These are phyloP conservation scores for Tolypeutes matacus DNA, from an alignment of 2,797 vertebrate genomes.

Conservation along the genomic window DNA sequence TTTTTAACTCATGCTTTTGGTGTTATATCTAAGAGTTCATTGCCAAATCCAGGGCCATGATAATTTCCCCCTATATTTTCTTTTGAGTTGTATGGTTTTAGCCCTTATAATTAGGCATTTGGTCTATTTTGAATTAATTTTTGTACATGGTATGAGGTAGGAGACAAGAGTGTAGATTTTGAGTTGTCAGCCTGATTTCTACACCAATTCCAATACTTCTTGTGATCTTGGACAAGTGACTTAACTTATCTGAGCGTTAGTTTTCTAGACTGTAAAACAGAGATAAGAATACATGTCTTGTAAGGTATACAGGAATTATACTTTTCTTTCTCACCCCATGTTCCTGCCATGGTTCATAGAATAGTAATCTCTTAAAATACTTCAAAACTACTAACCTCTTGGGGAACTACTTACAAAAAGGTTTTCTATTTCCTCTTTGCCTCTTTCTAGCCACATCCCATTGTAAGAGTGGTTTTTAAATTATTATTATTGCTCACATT, in stretches of 20 bases:
- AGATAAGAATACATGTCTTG: not conserved
- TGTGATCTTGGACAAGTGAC: not conserved
- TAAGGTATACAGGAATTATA: not conserved
- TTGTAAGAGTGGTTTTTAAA: not conserved
- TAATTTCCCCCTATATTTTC: too few species aligned
- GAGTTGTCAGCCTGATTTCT: not conserved
- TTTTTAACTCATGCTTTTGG: too few species aligned
- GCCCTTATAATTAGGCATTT: too few species aligned
- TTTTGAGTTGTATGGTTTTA: too few species aligned
- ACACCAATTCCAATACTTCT: not conserved
- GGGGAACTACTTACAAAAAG: not conserved
- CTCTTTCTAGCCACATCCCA: not conserved
- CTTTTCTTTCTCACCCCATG: not conserved
- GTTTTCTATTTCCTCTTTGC: not conserved
- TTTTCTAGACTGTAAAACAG: not conserved
- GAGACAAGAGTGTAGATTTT: not conserved
- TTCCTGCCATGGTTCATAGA: not conserved
- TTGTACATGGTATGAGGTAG: too few species aligned
- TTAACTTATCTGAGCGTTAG: not conserved
- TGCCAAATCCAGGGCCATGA: too few species aligned
- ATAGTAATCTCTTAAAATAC: not conserved
- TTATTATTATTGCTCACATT: not conserved
- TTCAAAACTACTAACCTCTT: not conserved
- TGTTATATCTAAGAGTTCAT: too few species aligned
- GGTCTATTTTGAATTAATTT: too few species aligned